Conservation (phyloP, 1,140 invertebrate species). For the Ooceraea biroi region DNA sequence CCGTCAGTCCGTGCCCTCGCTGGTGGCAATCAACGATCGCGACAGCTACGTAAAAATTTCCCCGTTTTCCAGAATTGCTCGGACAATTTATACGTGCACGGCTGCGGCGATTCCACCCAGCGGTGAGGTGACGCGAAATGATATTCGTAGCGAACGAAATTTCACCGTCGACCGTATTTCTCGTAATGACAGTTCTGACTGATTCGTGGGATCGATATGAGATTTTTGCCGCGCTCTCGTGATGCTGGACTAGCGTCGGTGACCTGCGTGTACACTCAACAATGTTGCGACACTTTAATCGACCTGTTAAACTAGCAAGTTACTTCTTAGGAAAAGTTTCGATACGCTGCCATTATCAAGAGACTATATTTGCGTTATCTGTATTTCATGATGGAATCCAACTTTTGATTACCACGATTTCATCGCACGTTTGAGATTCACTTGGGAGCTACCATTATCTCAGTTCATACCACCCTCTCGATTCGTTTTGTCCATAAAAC, state of each 20-base stretch:
- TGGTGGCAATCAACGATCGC: constrained; percentile 62
- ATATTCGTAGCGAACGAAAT: constrained; percentile 40
- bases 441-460: constrained; percentile 32
- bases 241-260: neutral
- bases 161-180: constrained; percentile 31
- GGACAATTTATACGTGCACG: constrained; percentile 64
- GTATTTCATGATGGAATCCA: neutral
- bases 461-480: neutral
- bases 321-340: neutral
- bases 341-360: neutral
- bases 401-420: neutral
- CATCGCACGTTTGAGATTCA: constrained; percentile 14
- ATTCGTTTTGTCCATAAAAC: constrained; percentile 50
- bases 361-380: neutral
- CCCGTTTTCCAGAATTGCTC: constrained; percentile 57
- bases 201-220: constrained; percentile 2
- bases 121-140: constrained; percentile 29
- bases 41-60: constrained; percentile 68
- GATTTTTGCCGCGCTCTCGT: neutral
- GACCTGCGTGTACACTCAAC: too few species aligned
- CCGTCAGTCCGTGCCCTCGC: constrained; percentile 35
- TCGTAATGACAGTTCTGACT: constrained; percentile 36
- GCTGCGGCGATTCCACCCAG: neutral
- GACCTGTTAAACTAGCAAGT: constrained; percentile 27
- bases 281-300: too few species aligned